Evolutionary conservation across 2,797 vertebrate genomes (phyloP).

Genomic region (Amniataba percoides): DNA sequence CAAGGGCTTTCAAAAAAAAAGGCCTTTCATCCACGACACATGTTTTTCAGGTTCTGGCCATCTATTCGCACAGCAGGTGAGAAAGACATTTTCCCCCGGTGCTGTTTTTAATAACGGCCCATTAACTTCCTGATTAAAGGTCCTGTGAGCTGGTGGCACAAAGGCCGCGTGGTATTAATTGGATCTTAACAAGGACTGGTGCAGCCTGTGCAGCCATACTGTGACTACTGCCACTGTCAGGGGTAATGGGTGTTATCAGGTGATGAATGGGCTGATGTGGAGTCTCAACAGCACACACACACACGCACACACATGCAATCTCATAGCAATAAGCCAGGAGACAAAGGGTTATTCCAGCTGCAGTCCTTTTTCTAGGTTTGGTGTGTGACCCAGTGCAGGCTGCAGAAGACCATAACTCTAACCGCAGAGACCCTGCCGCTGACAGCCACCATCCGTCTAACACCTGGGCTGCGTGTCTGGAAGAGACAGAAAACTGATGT

Average conservation of each 20-base stretch:
- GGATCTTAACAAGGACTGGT: constrained; percentile 70
- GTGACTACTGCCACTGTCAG: constrained; percentile 66
- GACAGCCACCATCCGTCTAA: constrained; percentile 71
- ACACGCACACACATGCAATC: constrained; percentile 9
- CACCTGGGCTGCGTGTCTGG: constrained; percentile 39
- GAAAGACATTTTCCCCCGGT: constrained; percentile 54
- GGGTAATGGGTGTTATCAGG: constrained; percentile 72
- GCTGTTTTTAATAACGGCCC: constrained; percentile 76
- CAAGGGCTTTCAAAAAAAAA: constrained; percentile 23
- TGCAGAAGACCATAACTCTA: constrained; percentile 72
- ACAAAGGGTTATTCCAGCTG: constrained; percentile 72
- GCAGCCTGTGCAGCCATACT: constrained; percentile 51
- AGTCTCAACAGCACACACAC: constrained; percentile 27
- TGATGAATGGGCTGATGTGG: constrained; percentile 74
- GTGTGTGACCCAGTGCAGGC: constrained; percentile 61
- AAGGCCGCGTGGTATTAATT: constrained; percentile 75
- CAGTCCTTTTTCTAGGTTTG: constrained; percentile 54
- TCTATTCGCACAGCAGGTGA: constrained; percentile 68
- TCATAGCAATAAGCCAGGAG: constrained; percentile 42
- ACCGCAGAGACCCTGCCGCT: constrained; percentile 50
- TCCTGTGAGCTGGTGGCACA: constrained; percentile 62
- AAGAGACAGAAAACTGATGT: constrained; percentile 21
- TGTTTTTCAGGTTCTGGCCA: constrained; percentile 28
- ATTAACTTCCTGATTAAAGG: constrained; percentile 82
- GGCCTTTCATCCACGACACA: constrained; percentile 42